Evolutionary conservation across 2,797 vertebrate species (phyloP).

Genomic region (Danio kyathit): DNA sequence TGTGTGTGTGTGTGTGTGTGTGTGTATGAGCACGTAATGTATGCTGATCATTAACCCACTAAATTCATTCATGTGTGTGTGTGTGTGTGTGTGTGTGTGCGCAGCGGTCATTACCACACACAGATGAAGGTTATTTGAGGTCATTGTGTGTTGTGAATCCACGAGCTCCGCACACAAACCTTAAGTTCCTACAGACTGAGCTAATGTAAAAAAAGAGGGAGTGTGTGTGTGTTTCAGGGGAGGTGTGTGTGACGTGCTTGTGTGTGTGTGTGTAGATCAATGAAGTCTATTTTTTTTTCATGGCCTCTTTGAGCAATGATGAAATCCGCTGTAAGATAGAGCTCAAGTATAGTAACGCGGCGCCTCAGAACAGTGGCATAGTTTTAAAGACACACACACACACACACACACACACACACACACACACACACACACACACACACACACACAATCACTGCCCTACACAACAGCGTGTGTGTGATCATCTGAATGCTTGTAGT

Average conservation of each 20-base stretch:
- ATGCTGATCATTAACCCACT: constrained; percentile 54
- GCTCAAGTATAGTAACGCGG: constrained; percentile 78
- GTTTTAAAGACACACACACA: constrained; percentile 38
- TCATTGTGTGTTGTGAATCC: background rate
- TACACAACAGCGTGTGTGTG: too few relatives aligned
- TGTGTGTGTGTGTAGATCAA: constrained; percentile 71
- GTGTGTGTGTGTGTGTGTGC: background rate
- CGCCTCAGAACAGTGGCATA: constrained; percentile 65
- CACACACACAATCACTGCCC: constrained; percentile 40
- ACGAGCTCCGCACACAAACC: background rate
- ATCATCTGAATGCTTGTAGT: too few relatives aligned
- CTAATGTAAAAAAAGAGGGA: constrained; percentile 63
- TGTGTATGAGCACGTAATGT: background rate
- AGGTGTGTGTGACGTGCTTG: constrained; percentile 50
- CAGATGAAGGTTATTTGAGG: constrained; percentile 21
- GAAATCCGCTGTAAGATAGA: constrained; percentile 84
- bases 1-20: too few relatives aligned
- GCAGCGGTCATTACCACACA: background rate
- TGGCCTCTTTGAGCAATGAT: constrained; percentile 75
- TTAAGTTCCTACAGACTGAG: background rate
- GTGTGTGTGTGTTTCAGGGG: constrained; percentile 31
- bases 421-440: constrained; percentile 22
- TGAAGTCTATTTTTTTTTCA: constrained; percentile 67
- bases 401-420: constrained; percentile 39
- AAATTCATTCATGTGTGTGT: constrained; percentile 55